Base-by-base conservation (phyloP, 2,113 vertebrate genomes). In the Anguilla rostrata region DNA sequence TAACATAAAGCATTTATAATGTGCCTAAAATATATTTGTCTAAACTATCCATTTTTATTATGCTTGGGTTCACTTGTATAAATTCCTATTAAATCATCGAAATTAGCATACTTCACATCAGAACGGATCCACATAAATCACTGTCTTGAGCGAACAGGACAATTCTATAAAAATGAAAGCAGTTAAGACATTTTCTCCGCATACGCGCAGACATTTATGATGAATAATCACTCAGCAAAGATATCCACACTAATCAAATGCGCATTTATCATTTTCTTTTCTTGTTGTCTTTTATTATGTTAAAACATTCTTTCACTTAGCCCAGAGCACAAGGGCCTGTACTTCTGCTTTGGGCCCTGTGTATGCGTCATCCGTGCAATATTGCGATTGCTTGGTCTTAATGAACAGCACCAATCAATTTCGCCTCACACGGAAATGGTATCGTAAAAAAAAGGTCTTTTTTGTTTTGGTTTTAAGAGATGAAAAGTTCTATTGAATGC, bases 101-200 rank as follows among this genome's bases (percentile, higher is more conserved):
- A 75, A 75, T 29, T 22, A 22, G 75, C 84, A 78, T 34, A 49
- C 66, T 29, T 49, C n/a, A 29, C 43, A 29, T 78, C 66, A 53
- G 39, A 75, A 34, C 26, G 34, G 71, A 75, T 75, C n/a, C 71
- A 75, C 26, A 34, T 75, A 75, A 75, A 75, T 75, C 71, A 29
- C 71, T 75, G 71, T 34, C 71, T 2, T 75, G 40, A 16, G 40
- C 40, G 34, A 26, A 8, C 8, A 41, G 29, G 40, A 41, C 26
- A 29, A 43, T 43, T 81, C 39, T 22, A 81, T 34, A 75, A 46
- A 81, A 43, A 41, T 46, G 71, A 81, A 39, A 20, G 34, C 49
- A 85, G 56, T 29, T 57, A 80, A 41, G 39, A 39, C 18, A 80
- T 85, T 85, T 85, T 85, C 71, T 53, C 34, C 18, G 40, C 3